A percentile compares a stretch with the other conserved stretches of the same genome.
Conservation (phyloP, 2,888 invertebrate species). For the Orthonevra nobilis region DNA sequence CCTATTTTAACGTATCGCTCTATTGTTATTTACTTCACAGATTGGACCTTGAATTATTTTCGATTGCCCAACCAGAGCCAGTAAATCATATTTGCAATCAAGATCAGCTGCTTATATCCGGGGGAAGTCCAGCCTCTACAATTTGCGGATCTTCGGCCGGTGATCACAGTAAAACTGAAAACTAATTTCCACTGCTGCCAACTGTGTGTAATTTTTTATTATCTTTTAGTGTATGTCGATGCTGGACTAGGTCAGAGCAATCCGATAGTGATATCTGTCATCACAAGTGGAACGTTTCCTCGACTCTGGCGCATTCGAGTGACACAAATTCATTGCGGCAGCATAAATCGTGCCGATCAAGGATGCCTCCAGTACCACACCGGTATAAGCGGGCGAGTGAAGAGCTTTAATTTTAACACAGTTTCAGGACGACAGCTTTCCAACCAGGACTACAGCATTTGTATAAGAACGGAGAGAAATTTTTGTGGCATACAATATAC, state of each 20-base stretch:
- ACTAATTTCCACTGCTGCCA: no score
- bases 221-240: conserved; percentile 89
- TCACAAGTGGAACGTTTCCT: conserved; percentile 89
- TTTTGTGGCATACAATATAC: conserved; percentile 93
- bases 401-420: conserved; percentile 92
- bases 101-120: conserved; percentile 92
- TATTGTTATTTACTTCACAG: conserved; percentile 78
- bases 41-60: conserved; percentile 89
- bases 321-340: conserved; percentile 89
- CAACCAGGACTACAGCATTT: conserved; percentile 94
- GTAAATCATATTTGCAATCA: conserved; percentile 89
- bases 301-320: conserved; percentile 91
- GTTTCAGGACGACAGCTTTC: conserved; percentile 88
- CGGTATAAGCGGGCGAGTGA: conserved; percentile 89
- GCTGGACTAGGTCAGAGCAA: conserved; percentile 86
- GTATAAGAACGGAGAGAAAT: conserved; percentile 90
- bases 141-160: conserved; percentile 91
- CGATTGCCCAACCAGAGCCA: conserved; percentile 87
- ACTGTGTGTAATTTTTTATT: not conserved
- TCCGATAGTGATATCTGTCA: conserved; percentile 90
- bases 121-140: conserved; percentile 88
- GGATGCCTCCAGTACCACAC: conserved; percentile 79
- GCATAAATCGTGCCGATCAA: conserved; percentile 83
- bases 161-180: conserved; percentile 86
- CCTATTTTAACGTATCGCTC: no score